Conservation (phyloP, 2,888 invertebrate species). For the Cheilosia urbana region DNA sequence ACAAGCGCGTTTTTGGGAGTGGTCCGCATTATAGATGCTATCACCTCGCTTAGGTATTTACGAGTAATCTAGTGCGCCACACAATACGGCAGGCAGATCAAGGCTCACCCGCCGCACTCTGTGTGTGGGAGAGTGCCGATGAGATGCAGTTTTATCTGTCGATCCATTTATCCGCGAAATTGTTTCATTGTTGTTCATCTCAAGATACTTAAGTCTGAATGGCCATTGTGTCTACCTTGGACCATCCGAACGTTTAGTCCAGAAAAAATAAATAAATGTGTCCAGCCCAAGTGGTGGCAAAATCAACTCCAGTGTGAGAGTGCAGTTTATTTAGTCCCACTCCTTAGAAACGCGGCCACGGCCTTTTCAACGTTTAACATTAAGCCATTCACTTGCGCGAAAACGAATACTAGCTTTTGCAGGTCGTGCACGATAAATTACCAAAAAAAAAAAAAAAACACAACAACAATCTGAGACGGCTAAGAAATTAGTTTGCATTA, state of each 20-base stretch:
- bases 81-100: slow-evolving; percentile 47
- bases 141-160: slow-evolving; percentile 39
- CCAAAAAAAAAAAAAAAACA: slow-evolving; percentile 42
- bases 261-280: slow-evolving; percentile 17
- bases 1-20: slow-evolving; percentile 61
- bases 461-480: slow-evolving; percentile 13
- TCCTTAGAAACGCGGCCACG: slow-evolving; percentile 73
- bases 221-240: slow-evolving; percentile 50
- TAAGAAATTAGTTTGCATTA: slow-evolving; percentile 69
- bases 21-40: slow-evolving; percentile 57
- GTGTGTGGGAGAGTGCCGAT: slow-evolving; percentile 61
- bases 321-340: slow-evolving; percentile 61
- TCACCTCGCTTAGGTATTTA: slow-evolving; percentile 21
- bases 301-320: slow-evolving; percentile 34
- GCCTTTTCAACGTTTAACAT: slow-evolving; percentile 59
- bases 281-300: slow-evolving; percentile 22
- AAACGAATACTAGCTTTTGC: slow-evolving; percentile 17
- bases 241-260: slow-evolving; percentile 41
- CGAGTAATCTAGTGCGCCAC: slow-evolving; percentile 1
- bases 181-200: slow-evolving; percentile 45
- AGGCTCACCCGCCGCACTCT: slow-evolving; percentile 31
- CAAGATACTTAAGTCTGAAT: slow-evolving; percentile 49
- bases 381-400: slow-evolving; percentile 68
- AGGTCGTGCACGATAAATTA: slow-evolving; percentile 64
- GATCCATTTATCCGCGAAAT: slow-evolving; percentile 59